phyloP scores from a whole-genome alignment of 2,888 invertebrate genomes.

The Cephus sareptanus region DNA sequence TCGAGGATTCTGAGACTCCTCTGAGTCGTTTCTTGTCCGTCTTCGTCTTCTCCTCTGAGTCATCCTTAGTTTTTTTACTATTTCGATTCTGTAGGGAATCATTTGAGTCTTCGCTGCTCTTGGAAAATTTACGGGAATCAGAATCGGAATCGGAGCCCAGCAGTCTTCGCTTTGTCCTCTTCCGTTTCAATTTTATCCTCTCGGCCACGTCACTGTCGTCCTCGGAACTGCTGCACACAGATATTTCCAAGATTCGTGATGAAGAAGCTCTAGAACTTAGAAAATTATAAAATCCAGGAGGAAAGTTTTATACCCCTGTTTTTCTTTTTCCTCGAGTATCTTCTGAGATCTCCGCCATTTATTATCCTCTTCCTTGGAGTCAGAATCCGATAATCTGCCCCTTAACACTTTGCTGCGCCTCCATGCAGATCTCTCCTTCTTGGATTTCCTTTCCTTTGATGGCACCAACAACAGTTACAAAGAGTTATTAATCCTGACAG shows the following conservation, averaged over 20 bases:
- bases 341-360: constrained; percentile 36
- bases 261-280: too few species aligned
- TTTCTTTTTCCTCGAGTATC: constrained; percentile 21
- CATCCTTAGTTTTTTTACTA: constrained; percentile 5
- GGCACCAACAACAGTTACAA: neutral
- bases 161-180: constrained; percentile 37
- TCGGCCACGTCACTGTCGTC: neutral
- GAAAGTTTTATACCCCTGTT: constrained; percentile 15
- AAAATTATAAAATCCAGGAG: too few species aligned
- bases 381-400: constrained; percentile 50
- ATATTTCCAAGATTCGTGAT: too few species aligned
- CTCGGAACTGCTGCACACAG: neutral
- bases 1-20: constrained; percentile 43
- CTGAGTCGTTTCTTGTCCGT: constrained; percentile 35
- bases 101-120: constrained; percentile 1
- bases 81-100: constrained; percentile 7
- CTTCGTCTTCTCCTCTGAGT: constrained; percentile 24
- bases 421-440: constrained; percentile 39
- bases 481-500: neutral
- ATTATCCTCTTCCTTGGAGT: constrained; percentile 48
- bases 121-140: constrained; percentile 27
- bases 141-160: constrained; percentile 44
- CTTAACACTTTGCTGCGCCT: constrained; percentile 49
- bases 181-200: constrained; percentile 17
- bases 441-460: constrained; percentile 5